These are phyloP conservation scores for Tragelaphus imberbis DNA, from an alignment of 2,113 vertebrate species.

Conservation along the genomic window DNA sequence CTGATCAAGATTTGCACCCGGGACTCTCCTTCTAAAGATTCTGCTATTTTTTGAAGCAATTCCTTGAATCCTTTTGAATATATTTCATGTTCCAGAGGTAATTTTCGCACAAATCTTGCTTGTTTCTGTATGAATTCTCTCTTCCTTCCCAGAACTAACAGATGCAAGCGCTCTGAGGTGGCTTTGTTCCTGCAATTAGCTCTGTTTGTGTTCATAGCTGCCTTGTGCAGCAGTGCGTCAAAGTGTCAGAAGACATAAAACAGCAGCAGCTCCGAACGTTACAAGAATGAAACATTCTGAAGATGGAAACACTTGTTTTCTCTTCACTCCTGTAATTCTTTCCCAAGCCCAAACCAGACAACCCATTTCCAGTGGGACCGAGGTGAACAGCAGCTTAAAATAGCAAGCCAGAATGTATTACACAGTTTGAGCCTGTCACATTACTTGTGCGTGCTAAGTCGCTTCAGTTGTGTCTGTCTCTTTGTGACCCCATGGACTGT, in stretches of 20 bases:
- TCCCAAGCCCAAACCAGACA: not conserved
- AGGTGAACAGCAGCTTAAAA: not conserved
- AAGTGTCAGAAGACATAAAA: not conserved
- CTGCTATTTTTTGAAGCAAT: not conserved
- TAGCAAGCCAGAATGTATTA: not conserved
- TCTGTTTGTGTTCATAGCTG: not conserved
- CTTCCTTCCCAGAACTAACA: not conserved
- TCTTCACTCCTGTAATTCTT: not conserved
- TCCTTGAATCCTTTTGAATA: not conserved
- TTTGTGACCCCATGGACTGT: not conserved
- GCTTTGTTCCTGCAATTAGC: not conserved
- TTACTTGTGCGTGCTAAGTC: not conserved
- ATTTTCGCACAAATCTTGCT: not conserved
- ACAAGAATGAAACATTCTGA: not conserved
- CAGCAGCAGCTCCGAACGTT: not conserved
- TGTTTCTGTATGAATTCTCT: not conserved
- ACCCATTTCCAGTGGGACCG: not conserved
- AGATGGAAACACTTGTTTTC: not conserved
- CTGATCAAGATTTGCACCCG: not conserved
- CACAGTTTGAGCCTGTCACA: not conserved
- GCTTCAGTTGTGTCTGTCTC: not conserved
- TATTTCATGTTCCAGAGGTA: not conserved
- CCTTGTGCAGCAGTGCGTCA: not conserved
- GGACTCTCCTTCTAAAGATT: not conserved
- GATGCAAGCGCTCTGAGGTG: not conserved